Conservation (phyloP, 2,113 vertebrate genomes). For the Elgaria multicarinata region DNA sequence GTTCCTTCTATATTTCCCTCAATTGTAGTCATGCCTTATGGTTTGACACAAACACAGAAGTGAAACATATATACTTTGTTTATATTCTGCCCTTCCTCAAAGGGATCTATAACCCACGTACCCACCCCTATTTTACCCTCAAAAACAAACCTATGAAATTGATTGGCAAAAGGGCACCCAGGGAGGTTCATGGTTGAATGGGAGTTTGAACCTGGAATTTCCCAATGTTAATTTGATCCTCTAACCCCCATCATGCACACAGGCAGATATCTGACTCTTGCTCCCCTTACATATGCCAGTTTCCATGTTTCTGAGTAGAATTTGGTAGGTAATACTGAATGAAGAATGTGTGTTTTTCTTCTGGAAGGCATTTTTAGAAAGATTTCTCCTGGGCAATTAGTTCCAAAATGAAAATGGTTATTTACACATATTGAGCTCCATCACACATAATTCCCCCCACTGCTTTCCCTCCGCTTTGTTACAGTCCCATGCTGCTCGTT, state of each 20-base stretch:
- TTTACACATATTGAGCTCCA: too few relatives aligned
- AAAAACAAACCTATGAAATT: too few relatives aligned
- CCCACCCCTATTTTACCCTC: too few relatives aligned
- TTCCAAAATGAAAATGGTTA: not conserved
- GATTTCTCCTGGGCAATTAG: not conserved
- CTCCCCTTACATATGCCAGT: not conserved
- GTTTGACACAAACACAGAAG: too few relatives aligned
- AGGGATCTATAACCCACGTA: too few relatives aligned
- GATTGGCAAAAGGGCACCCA: not conserved
- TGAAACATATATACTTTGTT: too few relatives aligned
- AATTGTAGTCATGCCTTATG: too few relatives aligned
- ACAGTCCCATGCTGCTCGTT: too few relatives aligned
- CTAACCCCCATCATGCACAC: not conserved
- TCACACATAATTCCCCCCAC: too few relatives aligned
- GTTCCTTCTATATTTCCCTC: too few relatives aligned
- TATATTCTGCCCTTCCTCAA: too few relatives aligned
- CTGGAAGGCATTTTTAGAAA: not conserved
- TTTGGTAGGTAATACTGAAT: not conserved
- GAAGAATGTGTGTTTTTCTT: not conserved
- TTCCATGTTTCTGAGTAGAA: not conserved
- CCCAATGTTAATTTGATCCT: not conserved
- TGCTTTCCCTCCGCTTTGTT: too few relatives aligned
- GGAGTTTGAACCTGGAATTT: not conserved
- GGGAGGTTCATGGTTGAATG: not conserved
- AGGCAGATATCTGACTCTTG: not conserved